Evolutionary conservation across 2,113 vertebrate genomes (phyloP).

Genomic region (Nibea coibor): DNA sequence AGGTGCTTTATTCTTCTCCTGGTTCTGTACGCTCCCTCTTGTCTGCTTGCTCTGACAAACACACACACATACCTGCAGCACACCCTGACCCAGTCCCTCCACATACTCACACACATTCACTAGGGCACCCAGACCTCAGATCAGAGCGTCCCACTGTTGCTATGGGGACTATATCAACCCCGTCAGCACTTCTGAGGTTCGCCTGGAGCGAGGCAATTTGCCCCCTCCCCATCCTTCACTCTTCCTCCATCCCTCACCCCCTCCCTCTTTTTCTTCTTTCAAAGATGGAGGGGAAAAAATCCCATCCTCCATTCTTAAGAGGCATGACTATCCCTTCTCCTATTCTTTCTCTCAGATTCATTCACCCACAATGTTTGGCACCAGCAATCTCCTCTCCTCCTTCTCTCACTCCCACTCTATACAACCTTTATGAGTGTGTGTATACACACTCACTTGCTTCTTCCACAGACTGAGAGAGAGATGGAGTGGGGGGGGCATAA

Average conservation of each 20-base stretch:
- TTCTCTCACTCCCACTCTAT: conserved; percentile 67
- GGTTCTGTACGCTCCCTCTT: conserved; percentile 3
- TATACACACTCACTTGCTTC: conserved; percentile 38
- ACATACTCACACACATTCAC: conserved; percentile 30
- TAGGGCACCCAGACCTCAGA: conserved; percentile 33
- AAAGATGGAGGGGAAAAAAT: conserved; percentile 35
- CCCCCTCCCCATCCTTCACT: conserved; percentile 31
- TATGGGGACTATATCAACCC: conserved; percentile 60
- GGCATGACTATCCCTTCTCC: conserved; percentile 61
- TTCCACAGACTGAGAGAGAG: conserved; percentile 37
- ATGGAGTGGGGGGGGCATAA: background rate
- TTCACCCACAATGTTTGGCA: conserved; percentile 77
- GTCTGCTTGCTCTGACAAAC: conserved; percentile 6
- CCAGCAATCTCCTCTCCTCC: conserved; percentile 67
- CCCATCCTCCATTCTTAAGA: conserved; percentile 63
- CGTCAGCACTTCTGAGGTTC: conserved; percentile 72
- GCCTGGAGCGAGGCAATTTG: conserved; percentile 57
- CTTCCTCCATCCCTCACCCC: conserved; percentile 27
- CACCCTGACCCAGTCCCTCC: background rate
- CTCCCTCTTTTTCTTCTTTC: conserved; percentile 19
- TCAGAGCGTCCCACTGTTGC: conserved; percentile 62
- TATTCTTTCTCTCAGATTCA: conserved; percentile 71
- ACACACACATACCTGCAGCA: conserved; percentile 51
- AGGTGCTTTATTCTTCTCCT: conserved; percentile 47
- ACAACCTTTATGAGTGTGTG: conserved; percentile 58